Conservation (phyloP, 2,113 vertebrate genomes). For the Lasiurus borealis region DNA sequence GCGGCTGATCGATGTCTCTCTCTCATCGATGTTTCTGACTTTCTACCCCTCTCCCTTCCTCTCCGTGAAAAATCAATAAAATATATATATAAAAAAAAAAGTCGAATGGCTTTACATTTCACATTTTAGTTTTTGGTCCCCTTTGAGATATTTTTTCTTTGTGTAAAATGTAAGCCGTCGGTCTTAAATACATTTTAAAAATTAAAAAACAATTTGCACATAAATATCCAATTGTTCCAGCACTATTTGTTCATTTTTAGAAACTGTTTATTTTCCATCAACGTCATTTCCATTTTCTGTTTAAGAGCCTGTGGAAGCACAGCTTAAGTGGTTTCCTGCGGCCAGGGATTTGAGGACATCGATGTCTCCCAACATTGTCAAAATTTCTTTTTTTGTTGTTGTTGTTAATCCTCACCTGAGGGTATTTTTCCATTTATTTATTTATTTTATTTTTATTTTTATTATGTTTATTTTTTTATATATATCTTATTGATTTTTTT, state of each 20-base stretch:
- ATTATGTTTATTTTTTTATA: no score
- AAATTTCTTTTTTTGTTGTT: neutral
- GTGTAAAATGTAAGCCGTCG: neutral
- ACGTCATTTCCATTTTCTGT: neutral
- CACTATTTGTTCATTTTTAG: neutral
- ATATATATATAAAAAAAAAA: neutral
- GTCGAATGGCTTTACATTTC: neutral
- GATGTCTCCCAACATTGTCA: neutral
- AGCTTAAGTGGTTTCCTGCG: neutral
- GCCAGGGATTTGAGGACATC: neutral
- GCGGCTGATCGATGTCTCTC: no score
- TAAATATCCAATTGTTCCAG: neutral
- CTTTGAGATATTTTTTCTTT: neutral
- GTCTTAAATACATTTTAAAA: neutral
- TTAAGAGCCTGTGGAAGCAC: neutral
- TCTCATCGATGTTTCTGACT: no score
- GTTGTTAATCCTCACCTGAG: no score
- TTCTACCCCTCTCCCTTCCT: no score
- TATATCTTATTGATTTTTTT: no score
- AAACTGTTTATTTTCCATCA: neutral
- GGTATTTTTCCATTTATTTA: no score
- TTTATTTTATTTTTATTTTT: no score
- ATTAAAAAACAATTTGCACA: neutral
- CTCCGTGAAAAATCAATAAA: no score
- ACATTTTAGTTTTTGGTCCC: neutral